Conservation (phyloP, 2,113 vertebrate species). For the Penelope pileata region DNA sequence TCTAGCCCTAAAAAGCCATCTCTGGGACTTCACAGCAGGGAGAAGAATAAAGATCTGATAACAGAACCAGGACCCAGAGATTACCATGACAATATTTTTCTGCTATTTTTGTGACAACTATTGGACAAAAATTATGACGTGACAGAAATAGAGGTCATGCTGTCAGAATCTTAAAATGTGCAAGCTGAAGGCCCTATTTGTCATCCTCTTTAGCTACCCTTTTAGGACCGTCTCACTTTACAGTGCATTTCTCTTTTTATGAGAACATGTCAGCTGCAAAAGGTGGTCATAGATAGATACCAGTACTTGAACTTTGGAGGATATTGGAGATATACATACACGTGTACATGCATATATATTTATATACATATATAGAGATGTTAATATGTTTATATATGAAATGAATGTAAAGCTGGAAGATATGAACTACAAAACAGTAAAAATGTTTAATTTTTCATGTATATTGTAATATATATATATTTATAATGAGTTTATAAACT, state of each 20-base stretch:
- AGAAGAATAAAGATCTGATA: slow-evolving; percentile 14
- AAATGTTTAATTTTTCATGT: not conserved
- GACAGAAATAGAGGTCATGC: slow-evolving; percentile 41
- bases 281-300: slow-evolving; percentile 36
- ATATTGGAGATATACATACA: not conserved
- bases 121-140: slow-evolving; percentile 37
- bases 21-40: not conserved
- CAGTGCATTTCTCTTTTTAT: slow-evolving; percentile 30
- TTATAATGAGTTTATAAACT: slow-evolving; percentile 39
- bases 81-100: slow-evolving; percentile 9
- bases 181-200: slow-evolving; percentile 16
- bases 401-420: not conserved
- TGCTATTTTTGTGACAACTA: slow-evolving; percentile 12
- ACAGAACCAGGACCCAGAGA: not conserved
- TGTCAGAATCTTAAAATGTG: slow-evolving; percentile 46
- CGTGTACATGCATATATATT: fast-evolving
- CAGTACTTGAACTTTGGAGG: not conserved
- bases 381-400: not conserved
- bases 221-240: slow-evolving; percentile 36
- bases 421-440: not conserved
- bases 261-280: slow-evolving; percentile 32
- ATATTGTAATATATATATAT: not conserved
- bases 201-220: not conserved
- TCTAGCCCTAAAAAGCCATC: not conserved
- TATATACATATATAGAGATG: not conserved